phyloP scores from a whole-genome alignment of 2,113 vertebrate species.

The Phyllostomus discolor region DNA sequence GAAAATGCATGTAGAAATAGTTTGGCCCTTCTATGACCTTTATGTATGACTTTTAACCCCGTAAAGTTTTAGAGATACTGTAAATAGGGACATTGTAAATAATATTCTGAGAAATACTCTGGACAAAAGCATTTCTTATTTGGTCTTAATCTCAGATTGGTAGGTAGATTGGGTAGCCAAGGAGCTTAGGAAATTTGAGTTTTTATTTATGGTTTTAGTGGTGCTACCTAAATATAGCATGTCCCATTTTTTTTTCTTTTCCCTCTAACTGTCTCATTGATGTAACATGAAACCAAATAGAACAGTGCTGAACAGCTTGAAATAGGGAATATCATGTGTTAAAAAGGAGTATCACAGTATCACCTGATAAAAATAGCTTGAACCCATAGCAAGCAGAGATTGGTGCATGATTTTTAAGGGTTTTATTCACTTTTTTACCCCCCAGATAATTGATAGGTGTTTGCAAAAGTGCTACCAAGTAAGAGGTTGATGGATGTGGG shows the following conservation, averaged over 20 bases:
- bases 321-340: conserved; percentile 74
- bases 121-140: conserved; percentile 36
- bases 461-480: conserved; percentile 43
- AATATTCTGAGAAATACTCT: not conserved
- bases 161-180: conserved; percentile 38
- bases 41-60: not conserved
- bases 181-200: conserved; percentile 52
- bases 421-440: conserved; percentile 30
- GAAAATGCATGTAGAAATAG: not conserved
- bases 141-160: conserved; percentile 22
- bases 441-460: conserved; percentile 25
- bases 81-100: conserved; percentile 11
- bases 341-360: conserved; percentile 73
- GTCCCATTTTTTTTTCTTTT: conserved; percentile 51
- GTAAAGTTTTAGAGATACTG: conserved; percentile 29
- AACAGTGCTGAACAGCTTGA: conserved; percentile 69
- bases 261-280: conserved; percentile 57
- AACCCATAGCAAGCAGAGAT: conserved; percentile 63
- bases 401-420: conserved; percentile 47
- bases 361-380: conserved; percentile 74
- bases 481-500: not conserved
- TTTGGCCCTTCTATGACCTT: conserved; percentile 1
- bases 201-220: conserved; percentile 67
- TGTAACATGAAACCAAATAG: conserved; percentile 75
- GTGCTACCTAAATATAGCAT: conserved; percentile 59